Percentiles rank a stretch among this genome's conserved stretches.
These are phyloP conservation scores for Volucella inflata DNA, from an alignment of 2,888 invertebrate species.

Conservation along the genomic window DNA sequence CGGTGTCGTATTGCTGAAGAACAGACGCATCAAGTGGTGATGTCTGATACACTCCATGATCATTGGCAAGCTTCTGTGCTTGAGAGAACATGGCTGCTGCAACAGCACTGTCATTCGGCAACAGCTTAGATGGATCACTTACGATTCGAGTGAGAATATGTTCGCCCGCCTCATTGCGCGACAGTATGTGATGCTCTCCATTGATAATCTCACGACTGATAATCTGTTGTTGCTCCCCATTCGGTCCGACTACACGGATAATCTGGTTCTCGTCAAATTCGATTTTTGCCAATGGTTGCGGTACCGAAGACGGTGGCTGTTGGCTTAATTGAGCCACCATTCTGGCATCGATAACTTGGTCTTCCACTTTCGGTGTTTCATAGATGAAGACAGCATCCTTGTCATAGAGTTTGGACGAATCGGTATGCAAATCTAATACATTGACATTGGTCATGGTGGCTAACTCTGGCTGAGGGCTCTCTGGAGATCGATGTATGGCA, in stretches of 20 bases:
- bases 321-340: slow-evolving; percentile 82
- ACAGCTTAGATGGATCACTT: slow-evolving; percentile 83
- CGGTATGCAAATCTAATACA: slow-evolving; percentile 88
- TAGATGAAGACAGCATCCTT: slow-evolving; percentile 83
- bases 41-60: slow-evolving; percentile 82
- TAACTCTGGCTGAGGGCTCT: slow-evolving; percentile 89
- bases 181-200: slow-evolving; percentile 84
- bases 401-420: slow-evolving; percentile 82
- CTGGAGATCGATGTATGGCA: slow-evolving; percentile 84
- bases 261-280: slow-evolving; percentile 84
- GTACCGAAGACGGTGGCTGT: slow-evolving; percentile 77
- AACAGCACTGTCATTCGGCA: slow-evolving; percentile 82
- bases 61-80: slow-evolving; percentile 82
- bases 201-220: slow-evolving; percentile 84
- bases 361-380: slow-evolving; percentile 82
- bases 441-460: slow-evolving; percentile 95
- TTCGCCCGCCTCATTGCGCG: slow-evolving; percentile 84
- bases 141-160: slow-evolving; percentile 84
- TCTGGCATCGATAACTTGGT: slow-evolving; percentile 83
- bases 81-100: slow-evolving; percentile 83
- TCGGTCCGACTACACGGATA: slow-evolving; percentile 83
- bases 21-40: slow-evolving; percentile 83
- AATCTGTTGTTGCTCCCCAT: slow-evolving; percentile 84
- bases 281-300: slow-evolving; percentile 83
- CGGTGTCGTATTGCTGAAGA: slow-evolving; percentile 82